phyloP scores from a whole-genome alignment of 2,888 invertebrate genomes.

The Drosophila cognata region DNA sequence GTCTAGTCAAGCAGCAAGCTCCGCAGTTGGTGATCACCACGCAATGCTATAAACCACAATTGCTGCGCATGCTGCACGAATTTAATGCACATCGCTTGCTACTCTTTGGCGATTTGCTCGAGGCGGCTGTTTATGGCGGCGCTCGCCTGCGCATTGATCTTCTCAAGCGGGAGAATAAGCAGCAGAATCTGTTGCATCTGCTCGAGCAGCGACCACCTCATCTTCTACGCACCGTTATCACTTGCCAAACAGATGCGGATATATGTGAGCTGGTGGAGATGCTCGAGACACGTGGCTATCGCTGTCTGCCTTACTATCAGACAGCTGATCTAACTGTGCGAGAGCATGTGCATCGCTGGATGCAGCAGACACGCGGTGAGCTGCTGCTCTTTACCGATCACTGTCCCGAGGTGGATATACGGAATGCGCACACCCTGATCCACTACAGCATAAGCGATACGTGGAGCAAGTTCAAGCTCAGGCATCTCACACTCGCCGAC shows the following conservation, averaged over 20 bases:
- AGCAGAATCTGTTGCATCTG: constrained; percentile 16
- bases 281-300: constrained; percentile 8
- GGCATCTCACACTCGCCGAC: constrained; percentile 40
- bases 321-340: constrained; percentile 20
- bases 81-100: constrained; percentile 40
- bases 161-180: constrained; percentile 20
- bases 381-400: constrained; percentile 58
- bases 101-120: constrained; percentile 64
- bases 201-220: constrained; percentile 49
- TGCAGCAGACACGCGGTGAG: constrained; percentile 16
- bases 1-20: not conserved
- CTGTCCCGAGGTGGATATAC: constrained; percentile 62
- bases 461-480: constrained; percentile 62
- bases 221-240: constrained; percentile 52
- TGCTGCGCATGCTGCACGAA: constrained; percentile 24
- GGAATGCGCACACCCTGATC: constrained; percentile 58
- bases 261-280: constrained; percentile 32
- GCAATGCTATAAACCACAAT: constrained; percentile 30
- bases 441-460: constrained; percentile 54
- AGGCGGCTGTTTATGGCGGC: constrained; percentile 64
- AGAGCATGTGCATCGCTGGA: constrained; percentile 49
- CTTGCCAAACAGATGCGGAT: constrained; percentile 48
- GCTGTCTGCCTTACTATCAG: constrained; percentile 60
- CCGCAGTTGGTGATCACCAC: constrained; percentile 58
- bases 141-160: constrained; percentile 28